phyloP scores from a whole-genome alignment of 35 echinoderm and acorn worm species.

The Diadema setosum region DNA sequence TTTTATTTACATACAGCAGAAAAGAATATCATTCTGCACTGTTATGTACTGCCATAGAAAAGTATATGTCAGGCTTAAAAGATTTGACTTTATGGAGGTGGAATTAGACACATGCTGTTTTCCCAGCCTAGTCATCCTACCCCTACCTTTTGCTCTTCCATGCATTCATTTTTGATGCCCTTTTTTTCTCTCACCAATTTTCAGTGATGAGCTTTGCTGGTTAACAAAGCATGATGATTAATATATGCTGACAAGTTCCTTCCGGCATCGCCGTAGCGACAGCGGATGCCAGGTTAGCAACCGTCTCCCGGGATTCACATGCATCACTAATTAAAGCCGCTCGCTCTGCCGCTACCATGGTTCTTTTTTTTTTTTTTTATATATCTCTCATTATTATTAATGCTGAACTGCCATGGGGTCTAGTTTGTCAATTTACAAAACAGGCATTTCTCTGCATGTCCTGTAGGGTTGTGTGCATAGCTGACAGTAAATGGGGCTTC shows the following conservation, averaged over 20 bases:
- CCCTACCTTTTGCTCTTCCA: background rate
- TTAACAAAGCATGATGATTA: slow-evolving; percentile 30
- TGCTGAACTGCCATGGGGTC: too few species aligned
- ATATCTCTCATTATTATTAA: background rate
- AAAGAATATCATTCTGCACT: too few species aligned
- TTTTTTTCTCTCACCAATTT: background rate
- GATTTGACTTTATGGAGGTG: too few species aligned
- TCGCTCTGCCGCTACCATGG: background rate
- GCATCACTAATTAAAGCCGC: slow-evolving; percentile 13
- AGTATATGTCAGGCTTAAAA: too few species aligned
- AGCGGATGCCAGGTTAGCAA: background rate
- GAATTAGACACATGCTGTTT: too few species aligned
- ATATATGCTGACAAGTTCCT: slow-evolving; percentile 8
- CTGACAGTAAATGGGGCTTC: too few species aligned
- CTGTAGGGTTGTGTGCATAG: too few species aligned
- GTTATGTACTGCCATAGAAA: too few species aligned
- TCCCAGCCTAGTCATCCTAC: too few species aligned
- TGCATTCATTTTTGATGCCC: background rate
- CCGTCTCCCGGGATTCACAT: background rate
- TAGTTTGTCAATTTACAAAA: too few species aligned
- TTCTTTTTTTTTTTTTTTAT: background rate
- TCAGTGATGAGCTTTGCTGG: slow-evolving; percentile 11
- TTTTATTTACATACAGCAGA: too few species aligned
- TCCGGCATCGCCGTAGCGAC: slow-evolving; percentile 3
- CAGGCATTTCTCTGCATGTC: too few species aligned